Percentiles rank a stretch among this genome's conserved stretches.
Evolutionary conservation across 2,113 vertebrate genomes (phyloP).

Genomic region (Melanostigma gelatinosum): DNA sequence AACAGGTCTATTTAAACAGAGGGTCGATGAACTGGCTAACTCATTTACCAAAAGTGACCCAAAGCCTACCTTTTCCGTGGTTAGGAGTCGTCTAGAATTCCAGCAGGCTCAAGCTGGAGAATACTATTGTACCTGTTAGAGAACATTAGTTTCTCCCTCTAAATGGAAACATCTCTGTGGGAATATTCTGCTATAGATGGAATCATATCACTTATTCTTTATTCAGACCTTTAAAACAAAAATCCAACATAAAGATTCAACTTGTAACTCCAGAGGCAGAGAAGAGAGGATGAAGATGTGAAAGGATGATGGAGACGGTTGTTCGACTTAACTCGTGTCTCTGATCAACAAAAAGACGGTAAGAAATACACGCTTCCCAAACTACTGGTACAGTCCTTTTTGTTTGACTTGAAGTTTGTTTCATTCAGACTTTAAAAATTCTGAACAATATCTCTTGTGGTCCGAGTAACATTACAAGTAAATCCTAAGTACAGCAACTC

Average conservation of each 20-base stretch:
- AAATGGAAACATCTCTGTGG: neutral
- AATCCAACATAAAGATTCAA: neutral
- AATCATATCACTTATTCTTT: neutral
- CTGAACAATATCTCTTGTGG: neutral
- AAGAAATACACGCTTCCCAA: neutral
- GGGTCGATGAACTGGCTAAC: slow-evolving; percentile 75
- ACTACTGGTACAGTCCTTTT: neutral
- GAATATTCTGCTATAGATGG: neutral
- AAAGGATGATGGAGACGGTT: neutral
- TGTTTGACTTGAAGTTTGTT: neutral
- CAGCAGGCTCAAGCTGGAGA: neutral
- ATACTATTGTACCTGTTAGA: neutral
- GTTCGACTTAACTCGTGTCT: neutral
- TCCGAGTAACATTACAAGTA: neutral
- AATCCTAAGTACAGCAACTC: neutral
- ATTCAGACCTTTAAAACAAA: neutral
- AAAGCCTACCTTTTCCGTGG: slow-evolving; percentile 28
- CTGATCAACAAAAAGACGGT: neutral
- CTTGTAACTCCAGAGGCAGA: neutral
- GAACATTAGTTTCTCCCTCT: neutral
- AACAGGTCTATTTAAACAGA: slow-evolving; percentile 76
- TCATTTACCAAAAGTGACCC: slow-evolving; percentile 72
- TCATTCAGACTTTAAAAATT: neutral
- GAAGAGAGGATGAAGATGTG: neutral
- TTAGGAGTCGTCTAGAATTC: slow-evolving; percentile 20